Conservation (phyloP, 2,113 vertebrate species). For the rat (Rattus norvegicus) region DNA sequence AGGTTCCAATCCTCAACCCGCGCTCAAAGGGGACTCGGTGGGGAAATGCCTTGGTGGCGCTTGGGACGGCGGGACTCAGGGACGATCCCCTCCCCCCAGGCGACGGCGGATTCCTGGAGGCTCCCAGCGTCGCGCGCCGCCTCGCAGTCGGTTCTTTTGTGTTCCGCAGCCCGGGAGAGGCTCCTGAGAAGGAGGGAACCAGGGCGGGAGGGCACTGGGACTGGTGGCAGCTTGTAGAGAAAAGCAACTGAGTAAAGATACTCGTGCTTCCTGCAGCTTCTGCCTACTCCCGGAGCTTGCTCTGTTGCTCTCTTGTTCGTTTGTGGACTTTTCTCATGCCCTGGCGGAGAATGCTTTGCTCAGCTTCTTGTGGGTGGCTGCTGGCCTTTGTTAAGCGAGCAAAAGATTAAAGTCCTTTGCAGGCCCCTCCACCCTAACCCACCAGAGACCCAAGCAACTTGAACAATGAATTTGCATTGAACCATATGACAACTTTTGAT, state of each 20-base stretch:
- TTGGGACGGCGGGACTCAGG: neutral
- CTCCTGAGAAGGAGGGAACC: neutral
- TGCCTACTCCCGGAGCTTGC: neutral
- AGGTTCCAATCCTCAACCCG: accelerated
- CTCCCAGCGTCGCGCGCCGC: neutral
- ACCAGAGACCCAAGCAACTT: neutral
- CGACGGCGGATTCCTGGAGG: constrained; percentile 6
- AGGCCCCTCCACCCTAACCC: neutral
- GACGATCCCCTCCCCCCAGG: neutral
- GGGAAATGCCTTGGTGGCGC: neutral
- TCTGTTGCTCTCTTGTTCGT: neutral
- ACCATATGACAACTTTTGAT: neutral
- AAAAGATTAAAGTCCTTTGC: neutral
- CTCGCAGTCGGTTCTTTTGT: constrained; percentile 34
- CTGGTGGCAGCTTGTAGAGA: neutral
- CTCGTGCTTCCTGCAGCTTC: neutral
- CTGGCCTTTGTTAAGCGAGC: neutral
- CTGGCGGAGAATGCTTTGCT: neutral
- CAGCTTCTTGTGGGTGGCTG: accelerated
- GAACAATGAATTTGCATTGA: neutral
- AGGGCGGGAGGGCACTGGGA: neutral
- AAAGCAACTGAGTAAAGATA: neutral
- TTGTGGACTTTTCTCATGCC: neutral
- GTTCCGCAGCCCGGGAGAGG: neutral
- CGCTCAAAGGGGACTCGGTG: neutral